A percentile compares a stretch with the other conserved stretches of the same genome.
Conservation (phyloP, 2,888 invertebrate genomes). For the Lepas anatifera region DNA sequence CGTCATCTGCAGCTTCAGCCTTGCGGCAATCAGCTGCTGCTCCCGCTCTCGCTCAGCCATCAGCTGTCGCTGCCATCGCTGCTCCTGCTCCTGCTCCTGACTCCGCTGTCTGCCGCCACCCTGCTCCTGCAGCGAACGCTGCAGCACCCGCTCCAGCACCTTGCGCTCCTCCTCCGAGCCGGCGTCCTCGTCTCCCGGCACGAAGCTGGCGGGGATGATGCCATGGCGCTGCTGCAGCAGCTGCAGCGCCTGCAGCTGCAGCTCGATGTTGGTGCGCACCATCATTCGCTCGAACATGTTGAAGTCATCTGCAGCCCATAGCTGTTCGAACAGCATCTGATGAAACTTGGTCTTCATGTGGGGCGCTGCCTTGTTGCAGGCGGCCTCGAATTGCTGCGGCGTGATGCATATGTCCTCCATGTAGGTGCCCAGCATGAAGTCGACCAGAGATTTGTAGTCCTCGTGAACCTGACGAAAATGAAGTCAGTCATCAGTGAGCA, state of each 20-base stretch:
- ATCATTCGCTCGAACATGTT: slow-evolving; percentile 82
- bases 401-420: slow-evolving; percentile 86
- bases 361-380: slow-evolving; percentile 42
- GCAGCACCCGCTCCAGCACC: background rate
- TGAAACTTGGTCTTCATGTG: slow-evolving; percentile 43
- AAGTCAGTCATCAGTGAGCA: too few relatives aligned
- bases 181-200: slow-evolving; percentile 26
- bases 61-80: slow-evolving; percentile 30
- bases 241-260: slow-evolving; percentile 77
- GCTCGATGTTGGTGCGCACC: slow-evolving; percentile 81
- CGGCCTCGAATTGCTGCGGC: slow-evolving; percentile 73
- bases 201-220: slow-evolving; percentile 48
- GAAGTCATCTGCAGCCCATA: slow-evolving; percentile 87
- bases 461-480: slow-evolving; percentile 51
- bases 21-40: slow-evolving; percentile 32
- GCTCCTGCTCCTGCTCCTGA: slow-evolving; percentile 26
- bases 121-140: slow-evolving; percentile 25
- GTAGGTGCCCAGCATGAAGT: slow-evolving; percentile 75
- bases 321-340: slow-evolving; percentile 54
- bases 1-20: slow-evolving; percentile 27
- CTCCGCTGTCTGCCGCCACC: too few relatives aligned
- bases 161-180: background rate
- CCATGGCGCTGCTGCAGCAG: slow-evolving; percentile 64
- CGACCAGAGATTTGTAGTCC: slow-evolving; percentile 80
- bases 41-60: slow-evolving; percentile 34